These are phyloP conservation scores for Procavia capensis DNA, from an alignment of 2,113 vertebrate genomes.

Conservation along the genomic window DNA sequence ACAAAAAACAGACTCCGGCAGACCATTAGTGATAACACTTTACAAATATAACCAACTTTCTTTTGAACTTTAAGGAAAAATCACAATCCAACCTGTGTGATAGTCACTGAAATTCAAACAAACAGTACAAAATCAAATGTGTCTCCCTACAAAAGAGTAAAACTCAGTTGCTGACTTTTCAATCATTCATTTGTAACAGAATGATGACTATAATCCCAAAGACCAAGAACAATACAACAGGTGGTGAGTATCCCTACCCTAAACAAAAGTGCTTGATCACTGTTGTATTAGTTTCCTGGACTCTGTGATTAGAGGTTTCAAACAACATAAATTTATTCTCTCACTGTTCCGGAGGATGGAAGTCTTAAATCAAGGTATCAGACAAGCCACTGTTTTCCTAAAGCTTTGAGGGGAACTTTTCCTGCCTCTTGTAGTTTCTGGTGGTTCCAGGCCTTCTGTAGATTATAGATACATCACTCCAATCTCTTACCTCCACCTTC, in stretches of 20 bases:
- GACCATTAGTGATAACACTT: not conserved
- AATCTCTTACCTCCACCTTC: too few species aligned
- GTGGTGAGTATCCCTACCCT: not conserved
- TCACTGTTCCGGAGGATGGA: not conserved
- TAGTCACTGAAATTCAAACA: not conserved
- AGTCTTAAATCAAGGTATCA: too few species aligned
- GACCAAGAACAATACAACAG: not conserved
- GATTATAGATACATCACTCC: too few species aligned
- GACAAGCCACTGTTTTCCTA: too few species aligned
- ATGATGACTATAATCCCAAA: not conserved
- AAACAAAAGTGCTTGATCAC: not conserved
- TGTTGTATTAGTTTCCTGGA: not conserved
- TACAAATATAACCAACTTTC: not conserved
- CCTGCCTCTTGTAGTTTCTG: too few species aligned
- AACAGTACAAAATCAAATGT: not conserved
- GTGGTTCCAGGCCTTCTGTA: too few species aligned
- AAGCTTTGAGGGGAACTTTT: too few species aligned
- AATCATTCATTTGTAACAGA: not conserved
- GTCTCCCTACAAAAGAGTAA: not conserved
- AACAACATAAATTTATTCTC: not conserved
- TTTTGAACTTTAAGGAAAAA: conserved; percentile 23
- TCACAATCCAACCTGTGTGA: not conserved
- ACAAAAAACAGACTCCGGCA: too few species aligned
- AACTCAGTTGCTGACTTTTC: not conserved
- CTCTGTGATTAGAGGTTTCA: not conserved